Evolutionary conservation across 2,797 vertebrate genomes (phyloP).

Genomic region (Hybognathus amarus): DNA sequence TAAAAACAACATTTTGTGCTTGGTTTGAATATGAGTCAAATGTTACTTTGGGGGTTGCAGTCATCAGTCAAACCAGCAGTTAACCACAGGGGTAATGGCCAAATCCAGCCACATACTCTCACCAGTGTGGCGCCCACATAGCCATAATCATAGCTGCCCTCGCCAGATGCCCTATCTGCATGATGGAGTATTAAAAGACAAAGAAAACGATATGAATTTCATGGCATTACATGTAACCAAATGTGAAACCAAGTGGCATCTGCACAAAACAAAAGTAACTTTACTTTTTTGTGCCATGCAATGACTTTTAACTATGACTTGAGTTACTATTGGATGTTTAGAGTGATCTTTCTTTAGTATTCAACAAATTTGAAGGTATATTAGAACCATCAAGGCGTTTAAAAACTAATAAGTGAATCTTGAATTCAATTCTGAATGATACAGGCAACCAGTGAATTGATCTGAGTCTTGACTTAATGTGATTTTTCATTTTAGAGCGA

Average conservation of each 20-base stretch:
- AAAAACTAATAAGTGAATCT: background rate
- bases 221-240: background rate
- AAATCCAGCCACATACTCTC: conserved; percentile 55
- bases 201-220: conserved; percentile 26
- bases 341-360: background rate
- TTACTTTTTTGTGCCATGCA: background rate
- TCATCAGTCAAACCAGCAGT: conserved; percentile 53
- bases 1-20: conserved; percentile 19
- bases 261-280: background rate
- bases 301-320: background rate
- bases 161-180: conserved; percentile 63
- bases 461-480: background rate
- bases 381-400: background rate
- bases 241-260: background rate
- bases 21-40: conserved; percentile 47
- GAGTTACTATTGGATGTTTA: background rate
- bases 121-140: conserved; percentile 60
- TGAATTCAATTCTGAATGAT: background rate
- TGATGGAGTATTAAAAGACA: conserved; percentile 20
- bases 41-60: conserved; percentile 47
- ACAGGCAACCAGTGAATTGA: background rate
- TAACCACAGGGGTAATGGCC: conserved; percentile 57
- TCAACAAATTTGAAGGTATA: background rate
- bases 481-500: background rate
- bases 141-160: conserved; percentile 67